These are phyloP conservation scores for Phylloscopus collybita DNA, from an alignment of 2,797 vertebrate genomes.

Conservation along the genomic window DNA sequence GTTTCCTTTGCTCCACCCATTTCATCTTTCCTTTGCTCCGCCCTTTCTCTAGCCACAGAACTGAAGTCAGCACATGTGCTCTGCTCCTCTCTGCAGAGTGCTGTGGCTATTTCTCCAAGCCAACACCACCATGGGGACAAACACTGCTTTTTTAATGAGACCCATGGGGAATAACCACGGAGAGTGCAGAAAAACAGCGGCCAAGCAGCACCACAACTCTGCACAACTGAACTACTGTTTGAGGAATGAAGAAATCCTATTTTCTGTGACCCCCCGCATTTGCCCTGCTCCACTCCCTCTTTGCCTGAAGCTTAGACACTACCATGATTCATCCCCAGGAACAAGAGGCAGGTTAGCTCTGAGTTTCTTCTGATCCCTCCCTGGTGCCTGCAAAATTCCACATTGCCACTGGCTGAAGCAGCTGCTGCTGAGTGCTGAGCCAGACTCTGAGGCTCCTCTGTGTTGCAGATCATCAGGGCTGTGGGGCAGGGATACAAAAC, in stretches of 20 bases:
- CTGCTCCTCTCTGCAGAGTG: background rate
- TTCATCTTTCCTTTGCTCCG: background rate
- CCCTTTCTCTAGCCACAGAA: background rate
- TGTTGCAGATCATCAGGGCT: background rate
- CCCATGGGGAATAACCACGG: fast-evolving
- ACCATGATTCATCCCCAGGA: background rate
- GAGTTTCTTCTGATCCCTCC: background rate
- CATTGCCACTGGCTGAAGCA: background rate
- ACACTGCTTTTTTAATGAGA: background rate
- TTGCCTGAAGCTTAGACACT: background rate
- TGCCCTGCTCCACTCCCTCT: background rate
- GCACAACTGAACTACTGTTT: background rate
- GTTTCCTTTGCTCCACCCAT: background rate
- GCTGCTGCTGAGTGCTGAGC: background rate
- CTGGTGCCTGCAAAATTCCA: background rate
- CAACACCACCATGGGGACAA: background rate
- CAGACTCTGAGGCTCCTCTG: background rate
- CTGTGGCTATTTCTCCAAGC: background rate
- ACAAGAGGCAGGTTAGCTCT: background rate
- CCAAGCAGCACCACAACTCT: background rate
- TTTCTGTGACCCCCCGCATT: background rate
- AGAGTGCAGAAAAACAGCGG: background rate
- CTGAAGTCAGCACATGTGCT: background rate
- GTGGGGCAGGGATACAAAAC: background rate
- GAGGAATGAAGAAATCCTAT: background rate